Percentiles rank a stretch among this genome's conserved stretches.
phyloP scores from a whole-genome alignment of 2,888 invertebrate genomes.

The Biston betularia region DNA sequence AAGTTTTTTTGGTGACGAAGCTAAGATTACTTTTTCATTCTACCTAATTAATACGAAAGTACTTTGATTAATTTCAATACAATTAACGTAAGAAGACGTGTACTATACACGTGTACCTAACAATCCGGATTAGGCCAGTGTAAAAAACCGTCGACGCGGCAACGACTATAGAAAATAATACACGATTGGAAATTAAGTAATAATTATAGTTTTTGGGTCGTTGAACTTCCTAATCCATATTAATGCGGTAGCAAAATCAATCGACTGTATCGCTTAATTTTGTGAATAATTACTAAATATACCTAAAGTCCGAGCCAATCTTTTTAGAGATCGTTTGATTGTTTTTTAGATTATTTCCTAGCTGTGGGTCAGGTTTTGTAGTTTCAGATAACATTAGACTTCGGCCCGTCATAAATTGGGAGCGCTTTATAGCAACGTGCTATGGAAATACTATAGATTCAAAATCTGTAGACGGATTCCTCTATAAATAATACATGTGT shows the following conservation, averaged over 20 bases:
- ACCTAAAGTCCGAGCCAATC: not conserved
- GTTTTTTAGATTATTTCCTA: too few relatives aligned
- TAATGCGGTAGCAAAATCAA: constrained; percentile 58
- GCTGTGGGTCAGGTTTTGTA: too few relatives aligned
- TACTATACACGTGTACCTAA: constrained; percentile 34
- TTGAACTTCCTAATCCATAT: constrained; percentile 69
- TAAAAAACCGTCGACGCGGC: constrained; percentile 28
- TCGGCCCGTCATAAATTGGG: too few relatives aligned
- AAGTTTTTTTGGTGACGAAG: not conserved
- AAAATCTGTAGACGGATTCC: too few relatives aligned
- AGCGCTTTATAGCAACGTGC: too few relatives aligned
- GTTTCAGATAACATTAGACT: too few relatives aligned
- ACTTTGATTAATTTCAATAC: not conserved
- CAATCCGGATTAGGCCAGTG: constrained; percentile 21
- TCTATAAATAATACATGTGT: too few relatives aligned
- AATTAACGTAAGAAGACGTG: not conserved
- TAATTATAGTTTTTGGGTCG: constrained; percentile 53
- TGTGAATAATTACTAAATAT: constrained; percentile 27
- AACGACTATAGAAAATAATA: constrained; percentile 17
- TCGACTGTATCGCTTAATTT: constrained; percentile 53
- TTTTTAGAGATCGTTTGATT: too few relatives aligned
- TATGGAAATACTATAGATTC: too few relatives aligned
- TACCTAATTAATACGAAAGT: not conserved
- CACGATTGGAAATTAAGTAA: constrained; percentile 57
- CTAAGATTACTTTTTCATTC: too few relatives aligned